A percentile compares a stretch with the other conserved stretches of the same genome.
Evolutionary conservation across 37 sponge, comb jelly and placozoan species (phyloP).

Genomic region (Ianthella basta): DNA sequence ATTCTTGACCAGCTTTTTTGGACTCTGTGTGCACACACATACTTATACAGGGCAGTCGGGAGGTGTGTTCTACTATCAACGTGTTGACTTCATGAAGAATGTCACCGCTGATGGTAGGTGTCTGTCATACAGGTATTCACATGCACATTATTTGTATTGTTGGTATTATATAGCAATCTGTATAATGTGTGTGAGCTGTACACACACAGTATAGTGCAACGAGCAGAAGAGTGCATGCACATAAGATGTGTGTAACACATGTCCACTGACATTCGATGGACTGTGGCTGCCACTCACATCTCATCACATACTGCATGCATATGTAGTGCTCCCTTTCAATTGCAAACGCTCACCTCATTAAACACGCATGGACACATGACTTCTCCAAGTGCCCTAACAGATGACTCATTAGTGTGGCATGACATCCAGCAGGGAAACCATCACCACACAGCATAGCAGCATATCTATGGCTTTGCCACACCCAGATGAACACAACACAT

Average conservation of each 20-base stretch:
- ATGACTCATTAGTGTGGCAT: too few relatives aligned
- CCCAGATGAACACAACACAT: too few relatives aligned
- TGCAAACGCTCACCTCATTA: too few relatives aligned
- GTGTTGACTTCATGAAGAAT: conserved; percentile 80
- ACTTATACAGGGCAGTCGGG: conserved; percentile 52
- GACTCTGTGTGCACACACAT: neutral
- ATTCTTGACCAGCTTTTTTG: neutral
- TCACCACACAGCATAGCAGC: too few relatives aligned
- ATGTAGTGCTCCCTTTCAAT: neutral
- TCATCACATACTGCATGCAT: too few relatives aligned
- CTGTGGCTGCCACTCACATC: too few relatives aligned
- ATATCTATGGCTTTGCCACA: too few relatives aligned
- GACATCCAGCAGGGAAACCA: too few relatives aligned
- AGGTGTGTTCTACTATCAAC: conserved; percentile 55
- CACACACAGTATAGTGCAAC: too few relatives aligned
- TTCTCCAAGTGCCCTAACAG: too few relatives aligned
- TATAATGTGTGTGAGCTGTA: conserved; percentile 3
- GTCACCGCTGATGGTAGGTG: conserved; percentile 57
- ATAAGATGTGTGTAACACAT: conserved; percentile 23
- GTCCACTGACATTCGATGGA: conserved; percentile 42
- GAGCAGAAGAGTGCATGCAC: neutral
- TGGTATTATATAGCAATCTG: neutral
- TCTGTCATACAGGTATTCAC: neutral
- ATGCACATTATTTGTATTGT: neutral
- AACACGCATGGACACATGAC: too few relatives aligned